These are phyloP conservation scores for Helleia helle DNA, from an alignment of 2,888 invertebrate genomes.

Conservation along the genomic window DNA sequence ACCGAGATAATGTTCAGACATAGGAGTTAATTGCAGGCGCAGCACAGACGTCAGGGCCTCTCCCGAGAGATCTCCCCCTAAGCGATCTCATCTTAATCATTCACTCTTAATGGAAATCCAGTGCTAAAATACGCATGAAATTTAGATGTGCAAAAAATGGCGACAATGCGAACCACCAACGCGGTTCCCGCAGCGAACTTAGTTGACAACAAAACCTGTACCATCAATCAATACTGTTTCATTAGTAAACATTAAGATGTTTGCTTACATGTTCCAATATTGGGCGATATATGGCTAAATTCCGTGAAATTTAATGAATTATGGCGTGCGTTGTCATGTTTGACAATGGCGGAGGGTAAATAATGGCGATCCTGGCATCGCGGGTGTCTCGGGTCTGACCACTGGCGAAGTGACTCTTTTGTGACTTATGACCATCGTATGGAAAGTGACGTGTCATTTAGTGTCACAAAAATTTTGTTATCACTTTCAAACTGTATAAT, in stretches of 20 bases:
- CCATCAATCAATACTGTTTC: constrained; percentile 71
- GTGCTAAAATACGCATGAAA: constrained; percentile 60
- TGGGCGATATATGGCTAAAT: constrained; percentile 51
- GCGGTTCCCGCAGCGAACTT: constrained; percentile 55
- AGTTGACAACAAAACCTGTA: constrained; percentile 60
- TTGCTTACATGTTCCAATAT: constrained; percentile 69
- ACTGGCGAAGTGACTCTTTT: constrained; percentile 15
- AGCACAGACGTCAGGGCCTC: constrained; percentile 48
- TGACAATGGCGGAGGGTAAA: constrained; percentile 38
- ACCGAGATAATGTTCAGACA: constrained; percentile 56
- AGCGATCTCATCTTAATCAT: constrained; percentile 54
- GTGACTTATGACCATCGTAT: not conserved
- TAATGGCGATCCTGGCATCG: constrained; percentile 36
- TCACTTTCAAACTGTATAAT: not conserved
- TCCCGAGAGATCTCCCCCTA: constrained; percentile 33
- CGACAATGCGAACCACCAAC: constrained; percentile 64
- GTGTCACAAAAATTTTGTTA: too few relatives aligned
- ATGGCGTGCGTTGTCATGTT: constrained; percentile 42
- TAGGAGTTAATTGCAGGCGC: constrained; percentile 67
- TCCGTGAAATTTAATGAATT: constrained; percentile 64
- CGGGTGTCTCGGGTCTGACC: constrained; percentile 43
- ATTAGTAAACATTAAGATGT: constrained; percentile 75
- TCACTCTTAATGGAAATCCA: constrained; percentile 62
- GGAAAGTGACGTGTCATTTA: constrained; percentile 5
- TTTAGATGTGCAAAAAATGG: constrained; percentile 59